phyloP scores from a whole-genome alignment of 2,113 vertebrate species.

The Haemorhous mexicanus region DNA sequence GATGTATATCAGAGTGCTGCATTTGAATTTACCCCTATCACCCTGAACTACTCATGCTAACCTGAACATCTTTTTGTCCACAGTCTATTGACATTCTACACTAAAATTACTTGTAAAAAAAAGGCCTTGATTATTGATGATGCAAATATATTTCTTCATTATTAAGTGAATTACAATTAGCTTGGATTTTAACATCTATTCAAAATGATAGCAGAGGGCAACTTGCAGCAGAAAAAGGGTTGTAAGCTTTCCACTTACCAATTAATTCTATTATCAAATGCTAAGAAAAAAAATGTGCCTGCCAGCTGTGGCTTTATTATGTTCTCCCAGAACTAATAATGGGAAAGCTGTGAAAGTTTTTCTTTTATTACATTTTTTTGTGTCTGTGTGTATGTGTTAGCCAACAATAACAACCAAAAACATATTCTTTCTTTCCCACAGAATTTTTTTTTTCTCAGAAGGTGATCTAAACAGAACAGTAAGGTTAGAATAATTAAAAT shows the following conservation, averaged over 20 bases:
- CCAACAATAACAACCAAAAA: not conserved
- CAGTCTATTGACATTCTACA: not conserved
- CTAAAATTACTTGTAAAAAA: not conserved
- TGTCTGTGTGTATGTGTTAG: not conserved
- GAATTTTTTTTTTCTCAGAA: not conserved
- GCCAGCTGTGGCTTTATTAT: slow-evolving; percentile 82
- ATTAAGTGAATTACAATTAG: slow-evolving; percentile 72
- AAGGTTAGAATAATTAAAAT: not conserved
- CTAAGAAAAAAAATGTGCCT: slow-evolving; percentile 76
- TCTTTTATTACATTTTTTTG: slow-evolving; percentile 49
- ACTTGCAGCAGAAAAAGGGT: slow-evolving; percentile 63
- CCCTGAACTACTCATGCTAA: not conserved
- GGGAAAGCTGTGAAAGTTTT: slow-evolving; percentile 69
- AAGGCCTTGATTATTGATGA: slow-evolving; percentile 13
- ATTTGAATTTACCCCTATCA: not conserved
- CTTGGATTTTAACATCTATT: slow-evolving; percentile 72
- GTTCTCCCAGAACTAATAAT: slow-evolving; percentile 79
- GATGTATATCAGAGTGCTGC: not conserved
- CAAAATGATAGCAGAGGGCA: slow-evolving; percentile 74
- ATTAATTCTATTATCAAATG: slow-evolving; percentile 82
- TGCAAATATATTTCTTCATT: slow-evolving; percentile 61
- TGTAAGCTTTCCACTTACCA: slow-evolving; percentile 75
- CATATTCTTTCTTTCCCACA: not conserved
- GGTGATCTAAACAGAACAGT: slow-evolving; percentile 23
- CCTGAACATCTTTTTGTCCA: not conserved